These are phyloP conservation scores for Hippocampus guttulatus DNA, from an alignment of 2,113 vertebrate genomes.

Conservation along the genomic window DNA sequence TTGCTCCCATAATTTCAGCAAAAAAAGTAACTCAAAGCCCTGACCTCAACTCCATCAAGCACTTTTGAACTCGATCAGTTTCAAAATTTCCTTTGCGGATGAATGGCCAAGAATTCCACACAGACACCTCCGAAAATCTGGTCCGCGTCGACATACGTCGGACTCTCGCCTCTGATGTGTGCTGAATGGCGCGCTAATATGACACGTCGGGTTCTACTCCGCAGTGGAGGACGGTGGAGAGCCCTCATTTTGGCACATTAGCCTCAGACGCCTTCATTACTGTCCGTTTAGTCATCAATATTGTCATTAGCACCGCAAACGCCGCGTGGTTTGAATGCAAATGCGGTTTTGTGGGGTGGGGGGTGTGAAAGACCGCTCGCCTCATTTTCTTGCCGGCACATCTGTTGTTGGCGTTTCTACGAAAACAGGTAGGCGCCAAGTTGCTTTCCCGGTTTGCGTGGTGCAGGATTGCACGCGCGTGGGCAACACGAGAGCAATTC, in stretches of 20 bases:
- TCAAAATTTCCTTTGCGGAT: too few species aligned
- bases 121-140: too few species aligned
- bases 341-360: background rate
- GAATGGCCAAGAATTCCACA: too few species aligned
- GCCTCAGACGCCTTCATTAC: background rate
- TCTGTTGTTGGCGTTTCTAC: background rate
- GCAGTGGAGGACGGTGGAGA: background rate
- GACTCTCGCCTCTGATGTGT: too few species aligned
- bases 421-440: background rate
- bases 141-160: too few species aligned
- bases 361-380: background rate
- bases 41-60: too few species aligned
- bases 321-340: background rate
- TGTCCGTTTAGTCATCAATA: background rate
- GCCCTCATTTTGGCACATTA: background rate
- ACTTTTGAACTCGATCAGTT: too few species aligned
- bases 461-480: slow-evolving; percentile 16
- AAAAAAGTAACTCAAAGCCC: too few species aligned
- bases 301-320: background rate
- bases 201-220: background rate
- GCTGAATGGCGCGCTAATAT: too few species aligned
- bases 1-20: too few species aligned
- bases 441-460: background rate
- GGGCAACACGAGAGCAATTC: slow-evolving; percentile 29
- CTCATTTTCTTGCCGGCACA: background rate